These are phyloP conservation scores for Ursus arctos DNA, from an alignment of 2,113 vertebrate species.

Conservation along the genomic window DNA sequence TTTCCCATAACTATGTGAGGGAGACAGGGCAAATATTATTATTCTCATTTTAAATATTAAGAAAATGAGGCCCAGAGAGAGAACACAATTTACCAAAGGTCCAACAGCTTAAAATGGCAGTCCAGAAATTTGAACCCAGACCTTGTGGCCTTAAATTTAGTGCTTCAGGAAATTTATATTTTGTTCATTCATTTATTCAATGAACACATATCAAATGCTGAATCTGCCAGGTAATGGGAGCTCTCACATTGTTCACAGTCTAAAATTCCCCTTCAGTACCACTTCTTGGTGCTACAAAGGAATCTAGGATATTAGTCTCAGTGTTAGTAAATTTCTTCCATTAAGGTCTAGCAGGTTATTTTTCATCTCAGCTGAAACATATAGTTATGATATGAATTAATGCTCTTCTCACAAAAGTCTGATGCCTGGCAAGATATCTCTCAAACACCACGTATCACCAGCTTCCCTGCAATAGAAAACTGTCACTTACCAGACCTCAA, in stretches of 20 bases:
- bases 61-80: constrained; percentile 22
- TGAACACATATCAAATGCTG: background rate
- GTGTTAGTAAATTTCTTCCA: background rate
- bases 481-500: background rate
- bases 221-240: background rate
- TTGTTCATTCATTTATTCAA: background rate
- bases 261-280: background rate
- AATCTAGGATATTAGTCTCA: constrained; percentile 10
- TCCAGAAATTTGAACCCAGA: constrained; percentile 28
- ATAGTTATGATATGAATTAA: background rate
- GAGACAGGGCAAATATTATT: background rate
- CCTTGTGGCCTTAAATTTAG: background rate
- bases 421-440: background rate
- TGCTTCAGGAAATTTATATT: constrained; percentile 12
- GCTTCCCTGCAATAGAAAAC: background rate
- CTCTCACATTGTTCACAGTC: background rate
- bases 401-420: constrained; percentile 20
- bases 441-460: background rate
- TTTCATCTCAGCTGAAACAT: constrained; percentile 48
- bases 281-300: background rate
- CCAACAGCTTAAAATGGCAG: background rate
- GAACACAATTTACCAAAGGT: background rate
- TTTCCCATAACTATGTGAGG: background rate
- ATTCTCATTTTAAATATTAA: constrained; percentile 55
- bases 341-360: constrained; percentile 35